Base-by-base conservation (phyloP, 2,113 vertebrate genomes). In the Chascanopsetta lugubris region DNA sequence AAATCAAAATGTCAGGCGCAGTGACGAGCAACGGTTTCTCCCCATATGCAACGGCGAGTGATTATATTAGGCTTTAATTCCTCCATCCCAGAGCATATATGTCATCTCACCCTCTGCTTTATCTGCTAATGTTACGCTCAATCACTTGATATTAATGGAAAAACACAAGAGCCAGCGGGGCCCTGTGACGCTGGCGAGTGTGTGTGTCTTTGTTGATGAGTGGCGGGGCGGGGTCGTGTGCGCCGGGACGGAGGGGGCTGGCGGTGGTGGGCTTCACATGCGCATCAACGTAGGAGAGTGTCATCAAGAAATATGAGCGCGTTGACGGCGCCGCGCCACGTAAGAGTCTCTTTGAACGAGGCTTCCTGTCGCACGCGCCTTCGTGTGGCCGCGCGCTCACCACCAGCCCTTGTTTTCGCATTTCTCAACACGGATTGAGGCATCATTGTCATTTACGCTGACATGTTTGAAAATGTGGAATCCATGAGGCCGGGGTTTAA, bases 91-190 rank as follows among this genome's bases (percentile, higher is more conserved):
- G 48, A 46, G 72, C 82, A 47, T 86, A 82, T 72, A 73, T 86
- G 86, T 90, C 85, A 87, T 90, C 83, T 90, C 89, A 87, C 79
- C 46, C 78, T 55, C 60, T 47, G 57, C 85, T 85, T 87, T 90
- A 91, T 89, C 88, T 86, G 84, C 85, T 90, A 90, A 88, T 89
- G 86, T 88, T 90, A 75, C 65, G 85, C 87, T 91, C 86, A 87
- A 89, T 91, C 88, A 89, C 81, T 87, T 63, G 72, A 89, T 88
- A 90, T 89, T 90, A 91, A 91, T 91, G 89, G 88, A 84, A 88
- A 89, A 90, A 82, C 84, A 81, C 79, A n/a, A 77, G 79, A 74
- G 57, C 59, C 54, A 69, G 57, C n/a, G 76, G 73, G 75, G 25
- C 32, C 50, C 58, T 2, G 50, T 76, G 75, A 82, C 79, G 77